phyloP scores from a whole-genome alignment of 2,113 vertebrate genomes.

The Cebidichthys violaceus region DNA sequence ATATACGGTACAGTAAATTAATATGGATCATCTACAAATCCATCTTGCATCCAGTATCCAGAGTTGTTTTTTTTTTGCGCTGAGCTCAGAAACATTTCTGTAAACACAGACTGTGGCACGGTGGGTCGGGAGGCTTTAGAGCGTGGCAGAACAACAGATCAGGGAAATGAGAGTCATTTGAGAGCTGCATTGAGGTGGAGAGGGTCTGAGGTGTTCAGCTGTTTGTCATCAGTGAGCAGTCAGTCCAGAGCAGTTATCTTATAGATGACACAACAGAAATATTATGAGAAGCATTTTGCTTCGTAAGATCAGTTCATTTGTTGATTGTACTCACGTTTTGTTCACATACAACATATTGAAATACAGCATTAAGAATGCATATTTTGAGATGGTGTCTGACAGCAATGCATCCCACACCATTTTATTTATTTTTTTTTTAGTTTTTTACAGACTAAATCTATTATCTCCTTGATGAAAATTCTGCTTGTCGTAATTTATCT shows the following conservation, averaged over 20 bases:
- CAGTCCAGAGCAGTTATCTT: neutral
- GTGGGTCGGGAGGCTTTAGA: conserved; percentile 23
- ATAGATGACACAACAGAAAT: conserved; percentile 12
- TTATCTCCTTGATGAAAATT: neutral
- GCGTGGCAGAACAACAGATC: conserved; percentile 50
- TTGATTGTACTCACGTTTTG: neutral
- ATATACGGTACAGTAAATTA: neutral
- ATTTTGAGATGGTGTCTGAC: neutral
- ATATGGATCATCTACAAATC: conserved; percentile 33
- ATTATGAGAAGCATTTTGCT: neutral
- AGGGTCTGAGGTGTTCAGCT: conserved; percentile 25
- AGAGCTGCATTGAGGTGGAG: conserved; percentile 42
- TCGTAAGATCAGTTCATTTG: neutral
- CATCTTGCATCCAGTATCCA: conserved; percentile 17
- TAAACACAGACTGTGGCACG: conserved; percentile 33
- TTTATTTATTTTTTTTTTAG: neutral
- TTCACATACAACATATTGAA: neutral
- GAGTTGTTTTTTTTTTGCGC: conserved; percentile 4
- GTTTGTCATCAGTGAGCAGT: conserved; percentile 3
- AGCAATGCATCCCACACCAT: neutral
- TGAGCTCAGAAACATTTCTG: conserved; percentile 31
- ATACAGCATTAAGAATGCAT: neutral
- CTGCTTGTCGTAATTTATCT: neutral
- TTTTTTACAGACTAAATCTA: neutral
- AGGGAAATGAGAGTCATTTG: conserved; percentile 52